phyloP scores from a whole-genome alignment of 2,888 invertebrate genomes.

The Rhorus exstirpatorius region DNA sequence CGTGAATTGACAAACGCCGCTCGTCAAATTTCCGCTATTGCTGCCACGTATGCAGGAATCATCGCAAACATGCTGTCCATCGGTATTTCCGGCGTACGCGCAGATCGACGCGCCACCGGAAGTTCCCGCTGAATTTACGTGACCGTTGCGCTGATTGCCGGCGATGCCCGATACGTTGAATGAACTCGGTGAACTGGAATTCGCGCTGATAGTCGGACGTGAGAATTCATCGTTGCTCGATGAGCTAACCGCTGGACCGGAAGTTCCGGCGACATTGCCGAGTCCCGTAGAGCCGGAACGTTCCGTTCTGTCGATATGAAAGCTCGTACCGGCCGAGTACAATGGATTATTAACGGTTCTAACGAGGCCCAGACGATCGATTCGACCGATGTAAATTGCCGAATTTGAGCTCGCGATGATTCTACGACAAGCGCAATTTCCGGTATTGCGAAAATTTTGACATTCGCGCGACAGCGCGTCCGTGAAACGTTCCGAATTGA shows the following conservation, averaged over 20 bases:
- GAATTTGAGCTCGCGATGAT: conserved; percentile 79
- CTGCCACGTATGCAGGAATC: conserved; percentile 86
- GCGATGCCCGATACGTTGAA: too few species aligned
- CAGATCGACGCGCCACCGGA: conserved; percentile 65
- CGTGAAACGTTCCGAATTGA: conserved; percentile 75
- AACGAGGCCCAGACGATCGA: conserved; percentile 74
- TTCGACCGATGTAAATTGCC: conserved; percentile 80
- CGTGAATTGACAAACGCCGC: conserved; percentile 79
- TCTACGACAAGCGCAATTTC: conserved; percentile 79
- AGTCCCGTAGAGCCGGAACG: conserved; percentile 75
- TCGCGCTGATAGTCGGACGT: too few species aligned
- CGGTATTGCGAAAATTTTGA: conserved; percentile 79
- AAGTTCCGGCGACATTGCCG: too few species aligned
- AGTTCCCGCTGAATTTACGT: conserved; percentile 61
- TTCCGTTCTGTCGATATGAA: conserved; percentile 81
- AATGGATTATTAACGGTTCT: conserved; percentile 82
- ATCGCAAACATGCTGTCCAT: conserved; percentile 85
- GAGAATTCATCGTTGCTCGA: too few species aligned
- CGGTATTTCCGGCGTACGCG: conserved; percentile 80
- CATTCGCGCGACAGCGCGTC: conserved; percentile 79
- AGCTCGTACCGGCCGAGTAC: conserved; percentile 80
- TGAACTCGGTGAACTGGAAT: conserved; percentile 65
- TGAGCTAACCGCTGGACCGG: too few species aligned
- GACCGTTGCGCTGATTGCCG: conserved; percentile 70
- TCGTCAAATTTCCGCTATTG: conserved; percentile 82